Evolutionary conservation across 2,888 invertebrate genomes (phyloP).

Genomic region (Diadegma fenestrale): DNA sequence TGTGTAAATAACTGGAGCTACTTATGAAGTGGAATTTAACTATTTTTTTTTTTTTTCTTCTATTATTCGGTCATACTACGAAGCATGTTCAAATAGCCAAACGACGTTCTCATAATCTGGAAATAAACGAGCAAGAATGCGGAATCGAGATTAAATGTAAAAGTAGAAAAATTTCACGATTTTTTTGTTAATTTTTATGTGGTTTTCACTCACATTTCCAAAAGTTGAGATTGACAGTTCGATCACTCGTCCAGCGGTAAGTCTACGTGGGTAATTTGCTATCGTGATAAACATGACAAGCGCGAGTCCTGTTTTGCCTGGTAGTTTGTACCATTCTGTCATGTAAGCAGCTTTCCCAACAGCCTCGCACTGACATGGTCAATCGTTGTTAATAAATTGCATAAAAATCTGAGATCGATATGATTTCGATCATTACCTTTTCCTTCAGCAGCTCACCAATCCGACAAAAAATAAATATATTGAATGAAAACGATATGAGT

Average conservation of each 20-base stretch:
- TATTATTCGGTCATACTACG: constrained; percentile 64
- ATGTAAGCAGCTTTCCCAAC: constrained; percentile 52
- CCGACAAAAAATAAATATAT: constrained; percentile 62
- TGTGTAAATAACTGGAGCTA: neutral
- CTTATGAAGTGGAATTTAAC: neutral
- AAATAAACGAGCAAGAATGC: neutral
- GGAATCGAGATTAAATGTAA: neutral
- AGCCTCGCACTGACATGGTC: constrained; percentile 42
- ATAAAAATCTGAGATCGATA: neutral
- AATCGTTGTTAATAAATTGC: constrained; percentile 24
- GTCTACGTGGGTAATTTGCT: constrained; percentile 58
- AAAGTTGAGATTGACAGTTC: constrained; percentile 64
- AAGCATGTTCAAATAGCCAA: constrained; percentile 72
- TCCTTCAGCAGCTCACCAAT: constrained; percentile 76
- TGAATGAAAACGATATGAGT: constrained; percentile 59
- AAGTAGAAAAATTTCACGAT: neutral
- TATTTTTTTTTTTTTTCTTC: neutral
- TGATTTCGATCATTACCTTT: constrained; percentile 70
- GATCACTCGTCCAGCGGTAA: constrained; percentile 66
- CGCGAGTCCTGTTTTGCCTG: constrained; percentile 48
- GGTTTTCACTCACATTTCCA: constrained; percentile 48
- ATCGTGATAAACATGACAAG: constrained; percentile 61
- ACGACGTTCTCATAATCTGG: constrained; percentile 70
- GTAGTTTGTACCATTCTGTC: constrained; percentile 67
- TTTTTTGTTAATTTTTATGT: no score